Evolutionary conservation across 2,888 invertebrate genomes (phyloP).

Genomic region (Erpobdella octoculata): DNA sequence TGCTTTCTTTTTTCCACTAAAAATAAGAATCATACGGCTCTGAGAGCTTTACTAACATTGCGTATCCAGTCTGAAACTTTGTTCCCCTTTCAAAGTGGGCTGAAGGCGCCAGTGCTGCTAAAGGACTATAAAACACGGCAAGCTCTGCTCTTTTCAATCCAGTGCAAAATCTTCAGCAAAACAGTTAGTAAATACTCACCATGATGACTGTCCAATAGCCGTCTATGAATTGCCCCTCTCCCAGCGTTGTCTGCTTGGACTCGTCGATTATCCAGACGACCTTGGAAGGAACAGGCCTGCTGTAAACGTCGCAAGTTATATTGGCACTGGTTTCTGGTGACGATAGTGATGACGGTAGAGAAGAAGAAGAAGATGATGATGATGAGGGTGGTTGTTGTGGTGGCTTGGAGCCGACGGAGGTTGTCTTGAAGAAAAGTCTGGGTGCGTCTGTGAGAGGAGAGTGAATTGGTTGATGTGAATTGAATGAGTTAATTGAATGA

Average conservation of each 20-base stretch:
- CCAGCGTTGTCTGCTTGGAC: background rate
- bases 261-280: constrained; percentile 25
- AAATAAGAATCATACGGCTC: too few species aligned
- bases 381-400: background rate
- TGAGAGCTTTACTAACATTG: too few species aligned
- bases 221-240: constrained; percentile 20
- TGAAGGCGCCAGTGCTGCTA: too few species aligned
- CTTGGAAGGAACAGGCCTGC: constrained; percentile 14
- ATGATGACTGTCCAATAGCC: constrained; percentile 28
- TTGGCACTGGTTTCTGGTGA: constrained; percentile 20
- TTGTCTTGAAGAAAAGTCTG: background rate
- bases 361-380: background rate
- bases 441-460: constrained; percentile 5
- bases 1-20: too few species aligned
- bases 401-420: background rate
- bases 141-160: too few species aligned
- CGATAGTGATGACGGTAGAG: background rate
- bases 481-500: background rate
- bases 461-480: background rate
- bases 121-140: too few species aligned
- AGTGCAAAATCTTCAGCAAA: too few species aligned
- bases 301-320: constrained; percentile 27
- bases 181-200: constrained; percentile 3
- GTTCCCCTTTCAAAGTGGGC: too few species aligned
- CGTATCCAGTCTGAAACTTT: too few species aligned